These are phyloP conservation scores for Erpornis zantholeuca DNA, from an alignment of 2,113 vertebrate species.

Conservation along the genomic window DNA sequence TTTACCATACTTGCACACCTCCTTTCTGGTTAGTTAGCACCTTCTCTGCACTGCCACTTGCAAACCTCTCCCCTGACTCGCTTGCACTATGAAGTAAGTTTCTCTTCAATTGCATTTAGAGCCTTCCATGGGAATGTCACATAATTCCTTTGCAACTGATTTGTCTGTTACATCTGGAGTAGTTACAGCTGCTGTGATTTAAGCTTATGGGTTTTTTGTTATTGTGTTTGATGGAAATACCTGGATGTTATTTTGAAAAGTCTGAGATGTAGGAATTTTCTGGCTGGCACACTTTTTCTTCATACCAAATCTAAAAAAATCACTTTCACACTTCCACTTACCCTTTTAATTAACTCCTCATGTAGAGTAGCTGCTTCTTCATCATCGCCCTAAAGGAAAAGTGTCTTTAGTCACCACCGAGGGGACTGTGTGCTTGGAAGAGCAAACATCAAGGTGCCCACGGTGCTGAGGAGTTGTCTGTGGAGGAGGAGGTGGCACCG, in stretches of 20 bases:
- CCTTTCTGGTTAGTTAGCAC: neutral
- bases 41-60: neutral
- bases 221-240: neutral
- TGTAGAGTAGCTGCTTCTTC: neutral
- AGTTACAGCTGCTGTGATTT: neutral
- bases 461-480: neutral
- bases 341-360: neutral
- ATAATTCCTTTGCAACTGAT: neutral
- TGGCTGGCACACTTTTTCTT: neutral
- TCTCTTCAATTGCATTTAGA: neutral
- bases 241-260: neutral
- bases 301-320: neutral
- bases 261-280: neutral
- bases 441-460: neutral
- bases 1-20: neutral
- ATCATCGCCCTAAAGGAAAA: neutral
- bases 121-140: neutral
- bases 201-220: neutral
- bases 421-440: neutral
- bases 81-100: neutral
- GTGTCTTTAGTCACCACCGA: rapidly evolving
- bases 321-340: neutral
- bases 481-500: neutral
- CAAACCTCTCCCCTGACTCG: neutral
- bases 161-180: neutral